Percentiles rank a stretch among this genome's conserved stretches.
These are phyloP conservation scores for Stratiomys singularior DNA, from an alignment of 2,888 invertebrate genomes.

Conservation along the genomic window DNA sequence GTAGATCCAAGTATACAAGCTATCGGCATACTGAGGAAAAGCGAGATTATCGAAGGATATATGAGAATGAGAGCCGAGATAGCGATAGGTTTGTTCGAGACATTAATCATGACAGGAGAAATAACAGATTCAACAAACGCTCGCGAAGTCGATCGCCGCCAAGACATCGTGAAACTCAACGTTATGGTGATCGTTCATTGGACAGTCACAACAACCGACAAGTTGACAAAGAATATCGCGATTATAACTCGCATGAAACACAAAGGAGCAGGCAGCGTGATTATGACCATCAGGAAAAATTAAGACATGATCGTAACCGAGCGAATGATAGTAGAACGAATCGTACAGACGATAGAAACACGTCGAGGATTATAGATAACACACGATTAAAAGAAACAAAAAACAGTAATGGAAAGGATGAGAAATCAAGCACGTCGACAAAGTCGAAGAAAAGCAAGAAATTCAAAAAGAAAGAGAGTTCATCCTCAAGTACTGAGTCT, in stretches of 20 bases:
- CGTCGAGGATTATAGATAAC: no score
- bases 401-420: not conserved
- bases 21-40: not conserved
- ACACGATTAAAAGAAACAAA: no score
- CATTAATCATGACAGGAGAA: not conserved
- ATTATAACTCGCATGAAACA: no score
- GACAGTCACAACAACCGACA: no score
- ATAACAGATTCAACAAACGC: not conserved
- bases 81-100: not conserved
- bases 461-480: not conserved
- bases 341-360: no score
- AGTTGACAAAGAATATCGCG: no score
- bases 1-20: not conserved
- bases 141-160: slow-evolving; percentile 14
- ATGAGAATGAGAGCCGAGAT: not conserved
- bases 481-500: not conserved
- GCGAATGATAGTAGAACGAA: no score
- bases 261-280: no score
- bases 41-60: not conserved
- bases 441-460: slow-evolving; percentile 5
- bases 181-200: no score
- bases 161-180: no score
- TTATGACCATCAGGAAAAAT: no score
- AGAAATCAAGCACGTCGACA: not conserved
- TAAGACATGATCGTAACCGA: no score